Percentiles rank a stretch among this genome's conserved stretches.
Conservation (phyloP, 2,113 vertebrate genomes). For the Chaetops frenatus region DNA sequence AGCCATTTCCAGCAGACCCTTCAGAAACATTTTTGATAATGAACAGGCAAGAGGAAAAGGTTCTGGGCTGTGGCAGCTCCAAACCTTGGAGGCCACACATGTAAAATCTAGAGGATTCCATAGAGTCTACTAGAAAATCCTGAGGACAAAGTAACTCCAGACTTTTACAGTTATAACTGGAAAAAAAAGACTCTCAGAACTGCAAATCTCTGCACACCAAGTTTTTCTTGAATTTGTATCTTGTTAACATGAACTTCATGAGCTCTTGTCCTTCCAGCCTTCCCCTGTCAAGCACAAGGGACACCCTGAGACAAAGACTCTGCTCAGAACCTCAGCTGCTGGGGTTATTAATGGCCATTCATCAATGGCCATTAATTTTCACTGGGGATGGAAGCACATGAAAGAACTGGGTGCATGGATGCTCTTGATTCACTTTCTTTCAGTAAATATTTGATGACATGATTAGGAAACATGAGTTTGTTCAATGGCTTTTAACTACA, state of each 20-base stretch:
- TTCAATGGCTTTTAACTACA: not conserved
- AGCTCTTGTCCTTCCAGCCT: not conserved
- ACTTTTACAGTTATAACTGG: not conserved
- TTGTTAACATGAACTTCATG: not conserved
- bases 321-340: not conserved
- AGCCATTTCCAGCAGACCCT: not conserved
- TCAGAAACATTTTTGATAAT: not conserved
- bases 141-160: not conserved
- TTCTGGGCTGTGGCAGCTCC: not conserved
- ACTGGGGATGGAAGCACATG: not conserved
- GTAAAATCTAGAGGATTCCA: not conserved
- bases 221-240: not conserved
- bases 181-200: not conserved
- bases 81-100: not conserved
- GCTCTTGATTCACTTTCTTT: not conserved
- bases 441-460: slow-evolving; percentile 6
- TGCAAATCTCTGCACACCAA: not conserved
- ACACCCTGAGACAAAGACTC: not conserved
- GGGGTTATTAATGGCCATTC: not conserved
- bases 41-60: not conserved
- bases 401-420: not conserved
- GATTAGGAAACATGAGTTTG: not conserved
- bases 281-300: not conserved
- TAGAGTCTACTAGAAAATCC: not conserved
- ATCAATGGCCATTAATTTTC: not conserved